These are phyloP conservation scores for Octodon degus DNA, from an alignment of 2,113 vertebrate genomes.

Conservation along the genomic window DNA sequence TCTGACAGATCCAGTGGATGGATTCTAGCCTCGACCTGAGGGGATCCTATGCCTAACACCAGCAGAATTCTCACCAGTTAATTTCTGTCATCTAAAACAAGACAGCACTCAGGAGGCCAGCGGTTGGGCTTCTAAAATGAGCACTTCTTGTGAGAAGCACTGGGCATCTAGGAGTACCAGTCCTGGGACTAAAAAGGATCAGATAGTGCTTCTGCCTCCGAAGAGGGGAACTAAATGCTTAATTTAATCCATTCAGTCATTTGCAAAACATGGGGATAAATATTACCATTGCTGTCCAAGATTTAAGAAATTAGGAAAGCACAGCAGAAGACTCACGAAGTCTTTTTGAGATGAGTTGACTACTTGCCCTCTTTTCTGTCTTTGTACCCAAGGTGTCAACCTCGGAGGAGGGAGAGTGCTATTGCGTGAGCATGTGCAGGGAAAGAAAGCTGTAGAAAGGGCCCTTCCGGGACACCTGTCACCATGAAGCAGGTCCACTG, in stretches of 20 bases:
- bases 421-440: background rate
- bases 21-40: background rate
- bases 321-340: background rate
- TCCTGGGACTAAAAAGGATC: background rate
- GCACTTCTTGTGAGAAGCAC: background rate
- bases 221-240: constrained; percentile 5
- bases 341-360: background rate
- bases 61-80: background rate
- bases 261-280: background rate
- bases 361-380: background rate
- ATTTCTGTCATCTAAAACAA: background rate
- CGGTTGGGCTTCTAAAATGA: background rate
- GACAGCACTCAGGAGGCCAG: background rate
- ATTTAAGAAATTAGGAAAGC: constrained; percentile 44
- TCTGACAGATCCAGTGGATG: background rate
- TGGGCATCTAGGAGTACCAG: background rate
- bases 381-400: background rate
- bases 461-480: background rate
- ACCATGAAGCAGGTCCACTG: background rate
- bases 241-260: background rate
- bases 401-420: background rate
- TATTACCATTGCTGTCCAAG: background rate
- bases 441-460: background rate
- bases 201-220: background rate
- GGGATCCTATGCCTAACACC: background rate